These are phyloP conservation scores for Enteromius paludinosus DNA, from an alignment of 2,797 vertebrate species.

Conservation along the genomic window DNA sequence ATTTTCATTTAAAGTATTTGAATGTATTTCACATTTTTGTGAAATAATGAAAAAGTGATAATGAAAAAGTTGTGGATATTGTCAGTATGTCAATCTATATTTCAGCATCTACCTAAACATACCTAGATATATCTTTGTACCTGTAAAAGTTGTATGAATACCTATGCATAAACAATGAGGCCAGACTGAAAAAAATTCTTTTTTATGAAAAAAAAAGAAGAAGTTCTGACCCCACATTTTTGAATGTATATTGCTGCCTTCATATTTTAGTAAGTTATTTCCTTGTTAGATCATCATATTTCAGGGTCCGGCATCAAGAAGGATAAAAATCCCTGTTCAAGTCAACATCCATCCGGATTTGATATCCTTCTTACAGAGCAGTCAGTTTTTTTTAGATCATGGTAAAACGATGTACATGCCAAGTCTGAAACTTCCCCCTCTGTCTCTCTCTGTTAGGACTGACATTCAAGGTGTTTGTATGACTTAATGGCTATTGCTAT, in stretches of 20 bases:
- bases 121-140: no score
- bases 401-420: background rate
- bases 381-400: background rate
- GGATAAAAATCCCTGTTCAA: background rate
- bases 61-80: background rate
- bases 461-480: slow-evolving; percentile 83
- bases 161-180: no score
- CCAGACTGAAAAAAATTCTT: background rate
- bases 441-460: slow-evolving; percentile 74
- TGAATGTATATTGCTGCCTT: background rate
- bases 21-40: background rate
- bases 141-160: background rate
- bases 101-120: background rate
- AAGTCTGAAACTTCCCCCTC: slow-evolving; percentile 71
- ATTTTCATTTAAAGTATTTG: no score
- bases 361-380: slow-evolving; percentile 58
- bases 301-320: background rate
- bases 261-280: background rate
- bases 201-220: background rate
- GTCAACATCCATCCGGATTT: slow-evolving; percentile 52
- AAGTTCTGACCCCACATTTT: background rate
- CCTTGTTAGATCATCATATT: background rate
- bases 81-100: background rate
- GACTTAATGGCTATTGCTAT: slow-evolving; percentile 78
- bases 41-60: no score